These are phyloP conservation scores for Digitonthophagus gazella DNA, from an alignment of 2,888 invertebrate species.

Conservation along the genomic window DNA sequence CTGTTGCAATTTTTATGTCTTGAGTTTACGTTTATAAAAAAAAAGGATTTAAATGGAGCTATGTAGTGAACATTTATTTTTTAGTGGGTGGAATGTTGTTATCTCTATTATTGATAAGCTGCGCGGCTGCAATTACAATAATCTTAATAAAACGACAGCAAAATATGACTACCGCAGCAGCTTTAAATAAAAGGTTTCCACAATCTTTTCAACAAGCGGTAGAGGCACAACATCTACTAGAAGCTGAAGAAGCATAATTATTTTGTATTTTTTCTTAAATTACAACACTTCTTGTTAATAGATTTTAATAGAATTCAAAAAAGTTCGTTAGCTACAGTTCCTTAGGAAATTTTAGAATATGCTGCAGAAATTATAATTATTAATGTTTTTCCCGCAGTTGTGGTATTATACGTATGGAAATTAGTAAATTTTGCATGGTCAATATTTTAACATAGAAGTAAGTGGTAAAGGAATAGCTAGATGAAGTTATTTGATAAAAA, in stretches of 20 bases:
- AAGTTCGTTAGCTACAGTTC: not conserved
- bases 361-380: not conserved
- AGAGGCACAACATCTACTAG: constrained; percentile 50
- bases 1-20: too few species aligned
- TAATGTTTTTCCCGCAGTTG: constrained; percentile 17
- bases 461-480: constrained; percentile 2
- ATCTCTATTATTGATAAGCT: constrained; percentile 44
- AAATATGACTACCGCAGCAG: constrained; percentile 47
- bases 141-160: constrained; percentile 48
- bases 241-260: constrained; percentile 46
- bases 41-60: too few species aligned
- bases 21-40: too few species aligned
- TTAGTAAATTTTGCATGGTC: constrained; percentile 12
- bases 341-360: not conserved
- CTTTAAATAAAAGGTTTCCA: constrained; percentile 49
- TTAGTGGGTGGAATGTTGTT: constrained; percentile 46
- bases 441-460: constrained; percentile 13
- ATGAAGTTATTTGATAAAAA: not conserved
- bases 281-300: not conserved
- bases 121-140: constrained; percentile 45
- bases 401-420: constrained; percentile 19
- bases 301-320: not conserved
- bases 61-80: too few species aligned
- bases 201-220: constrained; percentile 47
- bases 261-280: not conserved